Percentiles rank a stretch among this genome's conserved stretches.
Evolutionary conservation across 2,888 invertebrate species (phyloP).

Genomic region (Harmothoe impar): DNA sequence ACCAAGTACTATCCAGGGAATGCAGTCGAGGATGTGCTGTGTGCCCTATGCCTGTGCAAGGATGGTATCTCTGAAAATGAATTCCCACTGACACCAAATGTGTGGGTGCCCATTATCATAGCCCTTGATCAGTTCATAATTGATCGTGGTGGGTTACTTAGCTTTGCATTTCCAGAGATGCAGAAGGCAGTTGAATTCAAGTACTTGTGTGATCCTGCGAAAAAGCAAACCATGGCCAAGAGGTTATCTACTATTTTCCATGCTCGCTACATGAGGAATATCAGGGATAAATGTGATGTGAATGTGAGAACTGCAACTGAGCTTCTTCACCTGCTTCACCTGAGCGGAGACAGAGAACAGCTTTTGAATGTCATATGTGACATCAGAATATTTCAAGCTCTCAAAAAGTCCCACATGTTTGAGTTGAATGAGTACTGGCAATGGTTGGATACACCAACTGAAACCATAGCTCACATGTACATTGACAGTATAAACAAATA

Average conservation of each 20-base stretch:
- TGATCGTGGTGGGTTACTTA: background rate
- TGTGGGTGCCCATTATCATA: background rate
- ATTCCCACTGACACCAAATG: background rate
- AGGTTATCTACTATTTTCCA: background rate
- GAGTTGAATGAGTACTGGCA: conserved; percentile 39
- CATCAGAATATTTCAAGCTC: background rate
- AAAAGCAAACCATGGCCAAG: background rate
- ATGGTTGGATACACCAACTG: background rate
- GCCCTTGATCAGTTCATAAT: background rate
- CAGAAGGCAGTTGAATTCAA: background rate
- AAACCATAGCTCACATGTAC: background rate
- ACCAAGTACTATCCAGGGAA: background rate
- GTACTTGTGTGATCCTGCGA: background rate
- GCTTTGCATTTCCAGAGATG: background rate
- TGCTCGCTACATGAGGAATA: background rate
- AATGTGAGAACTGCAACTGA: background rate
- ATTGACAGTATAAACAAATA: background rate
- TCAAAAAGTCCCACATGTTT: background rate
- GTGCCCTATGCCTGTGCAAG: background rate
- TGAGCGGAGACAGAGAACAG: background rate
- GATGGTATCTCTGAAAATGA: background rate
- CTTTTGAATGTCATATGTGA: background rate
- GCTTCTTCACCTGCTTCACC: background rate
- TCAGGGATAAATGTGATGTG: background rate
- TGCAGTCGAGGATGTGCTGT: background rate